Conservation (phyloP, 2,797 vertebrate genomes). For the Enteromius viviparus region DNA sequence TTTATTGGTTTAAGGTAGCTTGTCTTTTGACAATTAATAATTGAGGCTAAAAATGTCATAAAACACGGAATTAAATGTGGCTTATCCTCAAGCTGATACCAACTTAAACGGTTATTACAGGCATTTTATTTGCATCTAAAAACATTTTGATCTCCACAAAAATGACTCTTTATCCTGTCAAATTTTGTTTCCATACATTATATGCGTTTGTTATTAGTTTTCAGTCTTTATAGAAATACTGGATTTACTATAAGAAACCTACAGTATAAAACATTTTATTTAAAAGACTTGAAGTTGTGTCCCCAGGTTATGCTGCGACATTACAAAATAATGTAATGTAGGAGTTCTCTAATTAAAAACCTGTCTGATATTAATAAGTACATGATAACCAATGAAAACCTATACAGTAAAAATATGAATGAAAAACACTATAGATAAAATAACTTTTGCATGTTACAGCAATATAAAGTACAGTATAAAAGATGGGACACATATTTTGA, state of each 20-base stretch:
- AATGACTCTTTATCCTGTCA: neutral
- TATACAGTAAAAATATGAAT: neutral
- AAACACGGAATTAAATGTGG: too few relatives aligned
- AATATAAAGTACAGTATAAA: neutral
- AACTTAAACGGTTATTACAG: neutral
- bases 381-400: neutral
- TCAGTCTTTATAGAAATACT: neutral
- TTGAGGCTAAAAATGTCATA: neutral
- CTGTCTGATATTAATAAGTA: neutral
- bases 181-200: neutral
- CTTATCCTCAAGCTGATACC: too few relatives aligned
- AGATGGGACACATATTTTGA: neutral
- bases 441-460: neutral
- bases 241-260: neutral
- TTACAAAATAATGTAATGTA: neutral
- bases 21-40: conserved; percentile 75
- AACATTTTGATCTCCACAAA: neutral
- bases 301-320: neutral
- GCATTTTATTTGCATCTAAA: neutral
- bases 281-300: neutral
- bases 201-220: neutral
- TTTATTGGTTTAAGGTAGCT: conserved; percentile 66
- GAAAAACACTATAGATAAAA: neutral
- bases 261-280: neutral
- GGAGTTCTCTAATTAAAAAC: neutral